Percentiles rank a stretch among this genome's conserved stretches.
These are phyloP conservation scores for Meganola albula DNA, from an alignment of 2,888 invertebrate genomes.

Conservation along the genomic window DNA sequence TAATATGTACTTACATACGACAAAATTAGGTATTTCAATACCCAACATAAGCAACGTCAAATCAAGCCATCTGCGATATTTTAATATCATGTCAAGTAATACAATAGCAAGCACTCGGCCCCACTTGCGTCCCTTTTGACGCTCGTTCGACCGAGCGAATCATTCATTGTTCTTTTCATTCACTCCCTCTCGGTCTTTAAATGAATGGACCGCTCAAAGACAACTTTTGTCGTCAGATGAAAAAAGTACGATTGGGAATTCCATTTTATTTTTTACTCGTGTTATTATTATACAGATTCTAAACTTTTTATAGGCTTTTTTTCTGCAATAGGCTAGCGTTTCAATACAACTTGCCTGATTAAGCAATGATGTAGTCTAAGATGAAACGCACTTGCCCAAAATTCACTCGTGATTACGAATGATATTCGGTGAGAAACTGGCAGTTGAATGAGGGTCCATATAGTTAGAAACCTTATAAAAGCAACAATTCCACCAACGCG, in stretches of 20 bases:
- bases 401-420: too few relatives aligned
- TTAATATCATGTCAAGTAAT: constrained; percentile 25
- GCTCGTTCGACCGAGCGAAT: constrained; percentile 33
- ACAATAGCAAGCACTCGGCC: constrained; percentile 27
- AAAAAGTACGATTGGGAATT: constrained; percentile 41
- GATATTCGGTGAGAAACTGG: too few relatives aligned
- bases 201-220: constrained; percentile 43
- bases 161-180: constrained; percentile 47
- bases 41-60: constrained; percentile 10
- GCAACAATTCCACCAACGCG: too few relatives aligned
- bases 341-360: too few relatives aligned
- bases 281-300: constrained; percentile 27
- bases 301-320: constrained; percentile 24
- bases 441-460: too few relatives aligned
- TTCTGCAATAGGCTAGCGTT: too few relatives aligned
- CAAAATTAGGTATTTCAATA: too few relatives aligned
- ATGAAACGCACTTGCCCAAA: too few relatives aligned
- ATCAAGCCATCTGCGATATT: constrained; percentile 18
- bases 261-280: constrained; percentile 30
- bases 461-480: too few relatives aligned
- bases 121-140: constrained; percentile 32
- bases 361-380: too few relatives aligned
- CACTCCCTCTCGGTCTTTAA: constrained; percentile 30
- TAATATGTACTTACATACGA: too few relatives aligned
- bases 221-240: constrained; percentile 46